These are phyloP conservation scores for Eupeodes luniger DNA, from an alignment of 2,888 invertebrate species.

Conservation along the genomic window DNA sequence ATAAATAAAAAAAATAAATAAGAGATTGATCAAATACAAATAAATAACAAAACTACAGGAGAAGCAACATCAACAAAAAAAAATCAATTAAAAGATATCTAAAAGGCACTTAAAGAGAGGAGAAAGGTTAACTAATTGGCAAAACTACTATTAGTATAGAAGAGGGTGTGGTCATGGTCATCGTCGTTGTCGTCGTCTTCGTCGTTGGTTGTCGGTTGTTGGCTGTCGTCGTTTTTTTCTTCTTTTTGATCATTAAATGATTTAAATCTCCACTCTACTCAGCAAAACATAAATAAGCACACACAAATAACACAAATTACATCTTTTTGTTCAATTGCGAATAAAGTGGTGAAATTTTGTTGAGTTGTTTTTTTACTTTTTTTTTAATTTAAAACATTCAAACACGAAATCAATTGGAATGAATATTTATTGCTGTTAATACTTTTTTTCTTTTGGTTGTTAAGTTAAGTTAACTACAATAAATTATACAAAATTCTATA, in stretches of 20 bases:
- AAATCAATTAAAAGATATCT: constrained; percentile 46
- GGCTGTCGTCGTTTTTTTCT: background rate
- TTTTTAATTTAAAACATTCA: constrained; percentile 51
- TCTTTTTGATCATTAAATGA: constrained; percentile 14
- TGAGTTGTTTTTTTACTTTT: background rate
- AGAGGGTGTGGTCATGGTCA: constrained; percentile 31
- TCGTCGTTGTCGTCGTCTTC: background rate
- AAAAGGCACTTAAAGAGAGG: constrained; percentile 53
- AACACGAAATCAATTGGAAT: constrained; percentile 67
- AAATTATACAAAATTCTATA: background rate
- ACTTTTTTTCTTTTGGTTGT: background rate
- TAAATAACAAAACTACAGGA: constrained; percentile 7
- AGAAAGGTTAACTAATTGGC: constrained; percentile 63
- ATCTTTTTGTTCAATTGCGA: constrained; percentile 52
- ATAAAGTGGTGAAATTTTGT: constrained; percentile 60
- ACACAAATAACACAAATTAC: constrained; percentile 53
- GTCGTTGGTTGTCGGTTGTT: background rate
- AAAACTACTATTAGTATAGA: constrained; percentile 16
- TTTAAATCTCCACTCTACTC: constrained; percentile 31
- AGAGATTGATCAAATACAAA: constrained; percentile 35
- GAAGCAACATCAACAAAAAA: background rate
- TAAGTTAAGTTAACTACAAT: constrained; percentile 61
- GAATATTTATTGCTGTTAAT: constrained; percentile 54
- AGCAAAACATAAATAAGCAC: constrained; percentile 68
- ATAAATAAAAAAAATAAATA: constrained; percentile 33